These are phyloP conservation scores for Listronotus bonariensis DNA, from an alignment of 1,140 invertebrate species.

Conservation along the genomic window DNA sequence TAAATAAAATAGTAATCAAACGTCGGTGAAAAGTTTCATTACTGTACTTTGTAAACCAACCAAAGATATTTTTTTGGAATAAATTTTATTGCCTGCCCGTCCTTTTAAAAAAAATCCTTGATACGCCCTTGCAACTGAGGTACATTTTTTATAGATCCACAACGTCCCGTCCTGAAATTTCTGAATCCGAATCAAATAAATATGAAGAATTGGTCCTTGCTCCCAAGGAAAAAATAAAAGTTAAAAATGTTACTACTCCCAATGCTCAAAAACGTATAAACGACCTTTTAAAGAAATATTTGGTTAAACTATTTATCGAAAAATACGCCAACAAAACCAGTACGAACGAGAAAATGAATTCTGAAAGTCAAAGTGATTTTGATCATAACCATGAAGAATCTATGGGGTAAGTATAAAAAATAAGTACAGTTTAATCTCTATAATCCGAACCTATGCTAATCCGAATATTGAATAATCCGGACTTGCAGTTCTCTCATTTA, in stretches of 20 bases:
- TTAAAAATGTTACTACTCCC: background rate
- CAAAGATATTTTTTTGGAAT: background rate
- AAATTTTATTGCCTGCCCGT: too few species aligned
- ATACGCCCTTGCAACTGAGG: too few species aligned
- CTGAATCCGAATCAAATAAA: slow-evolving; percentile 6
- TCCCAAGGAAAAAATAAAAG: background rate
- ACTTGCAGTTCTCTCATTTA: too few species aligned
- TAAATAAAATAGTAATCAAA: too few species aligned
- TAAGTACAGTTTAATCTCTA: too few species aligned
- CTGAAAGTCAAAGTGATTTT: background rate
- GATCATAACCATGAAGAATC: background rate
- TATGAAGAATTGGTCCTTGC: slow-evolving; percentile 21
- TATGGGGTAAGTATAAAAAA: background rate
- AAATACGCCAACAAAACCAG: slow-evolving; percentile 23
- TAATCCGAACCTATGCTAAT: too few species aligned
- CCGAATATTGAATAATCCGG: too few species aligned
- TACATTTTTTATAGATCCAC: slow-evolving; percentile 3
- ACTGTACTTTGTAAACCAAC: background rate
- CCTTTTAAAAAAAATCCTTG: too few species aligned
- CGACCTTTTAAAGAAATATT: slow-evolving; percentile 42
- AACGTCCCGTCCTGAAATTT: background rate
- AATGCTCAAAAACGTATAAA: slow-evolving; percentile 37
- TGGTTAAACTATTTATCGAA: slow-evolving; percentile 39
- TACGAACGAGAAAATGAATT: slow-evolving; percentile 2
- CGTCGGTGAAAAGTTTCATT: too few species aligned